Evolutionary conservation across 1,140 invertebrate species (phyloP), one percentile per base, ranked within the genome.

Genomic region (Sitophilus oryzae): DNA sequence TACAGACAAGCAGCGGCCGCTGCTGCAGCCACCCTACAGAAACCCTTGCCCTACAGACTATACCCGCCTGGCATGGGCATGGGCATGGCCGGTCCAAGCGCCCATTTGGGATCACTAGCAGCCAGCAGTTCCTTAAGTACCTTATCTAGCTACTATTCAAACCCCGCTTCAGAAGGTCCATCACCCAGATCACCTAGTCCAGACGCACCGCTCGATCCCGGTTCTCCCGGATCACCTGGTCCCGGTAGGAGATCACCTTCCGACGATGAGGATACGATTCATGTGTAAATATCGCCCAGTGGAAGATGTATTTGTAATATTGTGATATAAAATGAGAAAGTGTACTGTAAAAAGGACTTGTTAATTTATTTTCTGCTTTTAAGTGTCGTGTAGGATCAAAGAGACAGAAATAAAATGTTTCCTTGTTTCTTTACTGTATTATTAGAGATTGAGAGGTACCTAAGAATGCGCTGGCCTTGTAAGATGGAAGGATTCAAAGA

Each of bases 41-140:
- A 86, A 78, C 94, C 83, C 35, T 74, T 93, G 68, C 86, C 90
- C 25, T 93, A 92, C 73, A 80, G 90, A 66, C 79, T 84, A 5
- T 84, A 84, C 61, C 82, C 81, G 0, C 74, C 80, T 6, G 73
- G 79, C 19, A 79, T 82, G 76, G 78, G 78, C 9, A 64, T 80
- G 47, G 77, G 76, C 52, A 70, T 85, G 22, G 79, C 83, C 9
- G 81, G 82, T 19, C 81, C 82, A 1, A 82, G 81, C 20, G 77
- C 80, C 19, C 73, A 77, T 5, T 63, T 79, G 3, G 59, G 77
- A n/a, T 74, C 74, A n/a, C 60, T 82, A 14, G 76, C 79, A 2
- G 78, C 79, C 23, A 78, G 78, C 59, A 74, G 79, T 42, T 79
- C 77, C 11, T 61, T 81, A 9, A 77, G 77, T 45, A 80, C 76